Evolutionary conservation across 2,888 invertebrate genomes (phyloP).

Genomic region (Leistus spinibarbis): DNA sequence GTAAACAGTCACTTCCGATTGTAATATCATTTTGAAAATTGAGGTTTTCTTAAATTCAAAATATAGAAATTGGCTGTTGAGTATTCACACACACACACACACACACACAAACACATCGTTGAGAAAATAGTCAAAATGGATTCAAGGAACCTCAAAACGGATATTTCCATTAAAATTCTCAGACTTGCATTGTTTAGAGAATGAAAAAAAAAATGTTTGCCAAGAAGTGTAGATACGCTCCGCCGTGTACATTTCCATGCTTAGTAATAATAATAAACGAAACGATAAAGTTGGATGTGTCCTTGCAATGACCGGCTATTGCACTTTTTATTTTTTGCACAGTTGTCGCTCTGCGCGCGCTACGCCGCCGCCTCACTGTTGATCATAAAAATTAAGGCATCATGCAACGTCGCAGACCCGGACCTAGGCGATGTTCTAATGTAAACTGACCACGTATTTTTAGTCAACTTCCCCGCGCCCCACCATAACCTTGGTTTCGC

Average conservation of each 20-base stretch:
- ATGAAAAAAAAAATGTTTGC: background rate
- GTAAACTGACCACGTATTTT: slow-evolving; percentile 34
- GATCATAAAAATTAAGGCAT: background rate
- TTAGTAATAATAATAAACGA: background rate
- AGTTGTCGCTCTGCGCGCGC: background rate
- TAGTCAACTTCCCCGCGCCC: slow-evolving; percentile 7
- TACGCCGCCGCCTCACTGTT: slow-evolving; percentile 1
- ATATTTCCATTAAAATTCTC: too few species aligned
- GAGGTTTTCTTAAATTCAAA: too few species aligned
- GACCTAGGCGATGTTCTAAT: slow-evolving; percentile 24
- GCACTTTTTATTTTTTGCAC: background rate
- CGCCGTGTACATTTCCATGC: background rate
- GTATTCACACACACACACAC: too few species aligned
- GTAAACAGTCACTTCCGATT: too few species aligned
- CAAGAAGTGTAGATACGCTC: too few species aligned
- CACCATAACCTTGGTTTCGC: slow-evolving; percentile 16
- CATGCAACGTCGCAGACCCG: slow-evolving; percentile 17
- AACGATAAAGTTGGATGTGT: background rate
- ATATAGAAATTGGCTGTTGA: too few species aligned
- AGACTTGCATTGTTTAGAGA: too few species aligned
- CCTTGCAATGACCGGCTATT: background rate
- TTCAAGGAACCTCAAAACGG: too few species aligned
- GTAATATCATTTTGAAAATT: too few species aligned
- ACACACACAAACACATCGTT: too few species aligned
- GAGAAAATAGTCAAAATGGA: too few species aligned